A percentile compares a stretch with the other conserved stretches of the same genome.
These are phyloP conservation scores for Anolis apletophallus DNA, from an alignment of 2,797 vertebrate species.

Conservation along the genomic window DNA sequence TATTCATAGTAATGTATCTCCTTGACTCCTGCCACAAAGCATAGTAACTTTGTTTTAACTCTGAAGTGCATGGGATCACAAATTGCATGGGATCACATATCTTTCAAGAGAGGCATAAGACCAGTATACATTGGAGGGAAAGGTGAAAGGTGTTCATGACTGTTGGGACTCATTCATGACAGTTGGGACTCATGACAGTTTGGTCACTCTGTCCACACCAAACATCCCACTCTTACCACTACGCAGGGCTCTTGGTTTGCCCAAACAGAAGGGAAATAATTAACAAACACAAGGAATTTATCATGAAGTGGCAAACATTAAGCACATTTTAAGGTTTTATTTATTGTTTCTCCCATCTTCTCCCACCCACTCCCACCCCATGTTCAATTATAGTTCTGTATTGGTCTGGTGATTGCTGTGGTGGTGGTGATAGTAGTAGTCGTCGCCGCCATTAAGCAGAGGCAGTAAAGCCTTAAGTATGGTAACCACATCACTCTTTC, in stretches of 20 bases:
- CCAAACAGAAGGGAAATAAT: background rate
- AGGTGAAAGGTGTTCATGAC: background rate
- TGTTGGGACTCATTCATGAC: background rate
- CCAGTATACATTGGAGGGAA: background rate
- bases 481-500: background rate
- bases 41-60: background rate
- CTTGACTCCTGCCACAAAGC: too few species aligned
- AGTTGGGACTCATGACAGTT: too few species aligned
- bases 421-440: background rate
- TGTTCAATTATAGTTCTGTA: slow-evolving; percentile 15
- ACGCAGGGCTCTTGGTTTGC: background rate
- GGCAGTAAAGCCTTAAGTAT: slow-evolving; percentile 10
- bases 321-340: slow-evolving; percentile 37
- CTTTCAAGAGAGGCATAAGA: background rate
- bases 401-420: slow-evolving; percentile 18
- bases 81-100: too few species aligned
- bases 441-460: background rate
- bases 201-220: background rate
- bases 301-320: slow-evolving; percentile 8
- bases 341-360: background rate
- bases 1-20: background rate
- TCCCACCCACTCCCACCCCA: background rate
- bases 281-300: background rate
- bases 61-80: background rate
- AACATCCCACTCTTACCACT: too few species aligned